These are phyloP conservation scores for Triplophysa yarkandensis DNA, from an alignment of 2,797 vertebrate species.

Conservation along the genomic window DNA sequence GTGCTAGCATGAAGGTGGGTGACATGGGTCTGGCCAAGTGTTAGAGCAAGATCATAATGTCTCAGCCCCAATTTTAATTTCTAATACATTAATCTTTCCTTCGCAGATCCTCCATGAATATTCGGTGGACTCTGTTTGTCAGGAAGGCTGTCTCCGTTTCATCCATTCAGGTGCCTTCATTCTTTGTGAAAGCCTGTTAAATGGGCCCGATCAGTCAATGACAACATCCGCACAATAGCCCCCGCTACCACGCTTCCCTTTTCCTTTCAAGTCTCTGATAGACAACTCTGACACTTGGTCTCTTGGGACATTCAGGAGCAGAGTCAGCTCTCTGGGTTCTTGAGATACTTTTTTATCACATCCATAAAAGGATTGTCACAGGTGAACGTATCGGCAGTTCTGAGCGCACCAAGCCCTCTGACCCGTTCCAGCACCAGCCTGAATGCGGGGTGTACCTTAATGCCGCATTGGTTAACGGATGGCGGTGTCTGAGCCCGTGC, in stretches of 20 bases:
- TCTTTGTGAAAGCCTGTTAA: constrained; percentile 91
- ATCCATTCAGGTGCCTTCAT: constrained; percentile 99
- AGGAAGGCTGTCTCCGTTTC: constrained; percentile 94
- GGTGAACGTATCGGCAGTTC: constrained; percentile 87
- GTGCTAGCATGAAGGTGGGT: constrained; percentile 81
- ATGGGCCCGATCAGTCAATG: constrained; percentile 99
- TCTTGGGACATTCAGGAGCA: constrained; percentile 71
- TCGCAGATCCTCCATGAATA: constrained; percentile 99
- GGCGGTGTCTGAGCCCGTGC: constrained; percentile 83
- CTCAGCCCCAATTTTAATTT: constrained; percentile 99
- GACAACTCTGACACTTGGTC: constrained; percentile 96
- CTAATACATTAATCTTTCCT: constrained; percentile 99
- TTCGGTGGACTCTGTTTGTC: constrained; percentile 94
- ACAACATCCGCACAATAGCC: constrained; percentile 92
- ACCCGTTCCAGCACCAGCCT: constrained; percentile 66
- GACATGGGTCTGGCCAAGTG: constrained; percentile 99
- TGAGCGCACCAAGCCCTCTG: constrained; percentile 74
- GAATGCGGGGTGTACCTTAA: constrained; percentile 61
- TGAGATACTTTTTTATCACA: constrained; percentile 89
- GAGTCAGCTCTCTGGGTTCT: constrained; percentile 79
- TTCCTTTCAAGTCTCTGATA: constrained; percentile 93
- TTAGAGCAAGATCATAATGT: constrained; percentile 99
- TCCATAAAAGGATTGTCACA: constrained; percentile 86
- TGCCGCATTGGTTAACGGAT: constrained; percentile 73
- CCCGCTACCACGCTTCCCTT: constrained; percentile 85